Conservation (phyloP, 2,888 invertebrate species). For the Nesidiocoris tenuis region DNA sequence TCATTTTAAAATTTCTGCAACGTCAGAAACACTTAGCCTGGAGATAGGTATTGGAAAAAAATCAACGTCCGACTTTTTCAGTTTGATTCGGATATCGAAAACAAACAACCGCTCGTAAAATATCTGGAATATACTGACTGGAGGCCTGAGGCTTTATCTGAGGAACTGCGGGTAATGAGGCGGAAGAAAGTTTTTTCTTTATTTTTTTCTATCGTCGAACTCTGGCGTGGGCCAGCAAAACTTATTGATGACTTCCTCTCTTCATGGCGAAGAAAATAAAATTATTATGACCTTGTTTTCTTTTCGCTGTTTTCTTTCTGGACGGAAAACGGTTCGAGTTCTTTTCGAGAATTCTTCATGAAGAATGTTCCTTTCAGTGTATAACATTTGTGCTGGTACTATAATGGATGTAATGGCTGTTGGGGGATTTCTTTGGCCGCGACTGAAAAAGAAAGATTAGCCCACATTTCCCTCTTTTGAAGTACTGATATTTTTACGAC, state of each 20-base stretch:
- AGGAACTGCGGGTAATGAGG: not conserved
- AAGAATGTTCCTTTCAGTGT: not conserved
- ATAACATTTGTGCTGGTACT: no score
- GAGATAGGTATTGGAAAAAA: no score
- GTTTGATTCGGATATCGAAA: no score
- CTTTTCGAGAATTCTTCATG: not conserved
- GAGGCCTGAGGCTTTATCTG: not conserved
- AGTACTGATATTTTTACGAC: no score
- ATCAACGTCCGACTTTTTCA: no score
- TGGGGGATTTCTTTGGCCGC: not conserved
- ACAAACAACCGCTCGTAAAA: slow-evolving; percentile 6
- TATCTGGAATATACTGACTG: not conserved
- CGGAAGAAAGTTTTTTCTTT: slow-evolving; percentile 12
- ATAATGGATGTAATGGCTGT: not conserved
- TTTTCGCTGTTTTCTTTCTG: not conserved
- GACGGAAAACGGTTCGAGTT: not conserved
- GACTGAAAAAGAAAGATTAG: not conserved
- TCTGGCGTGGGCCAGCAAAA: not conserved
- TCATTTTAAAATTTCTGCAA: no score
- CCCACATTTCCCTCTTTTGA: no score
- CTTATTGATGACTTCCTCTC: slow-evolving; percentile 5
- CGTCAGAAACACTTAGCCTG: no score
- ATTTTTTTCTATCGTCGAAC: not conserved
- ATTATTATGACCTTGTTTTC: not conserved
- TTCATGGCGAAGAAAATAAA: not conserved